Base-by-base conservation (phyloP, 2,888 invertebrate genomes). In the Xestia rhomboidea region DNA sequence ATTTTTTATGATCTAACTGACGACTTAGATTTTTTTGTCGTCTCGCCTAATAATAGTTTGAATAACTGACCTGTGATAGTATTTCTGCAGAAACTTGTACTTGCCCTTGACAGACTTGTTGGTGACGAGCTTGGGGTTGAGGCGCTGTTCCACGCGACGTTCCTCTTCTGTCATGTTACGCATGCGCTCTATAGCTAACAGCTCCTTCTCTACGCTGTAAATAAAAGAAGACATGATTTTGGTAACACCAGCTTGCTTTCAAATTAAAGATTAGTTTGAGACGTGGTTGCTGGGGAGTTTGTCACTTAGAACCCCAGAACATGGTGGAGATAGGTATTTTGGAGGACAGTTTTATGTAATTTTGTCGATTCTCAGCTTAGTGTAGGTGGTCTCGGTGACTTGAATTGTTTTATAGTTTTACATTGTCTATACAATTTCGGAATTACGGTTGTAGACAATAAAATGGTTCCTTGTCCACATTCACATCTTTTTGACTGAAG, bases 31-130 rank as follows among this genome's bases (percentile, higher is more conserved):
- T n/a, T n/a, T n/a, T n/a, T n/a, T n/a, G n/a, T n/a, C n/a, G n/a
- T n/a, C n/a, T n/a, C n/a, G n/a, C n/a, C n/a, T n/a, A n/a, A n/a
- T n/a, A n/a, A n/a, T n/a, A n/a, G n/a, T n/a, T n/a, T n/a, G 15
- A 60, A 60, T 30, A 60, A 60, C 54, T 24, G 82, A 96, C 97
- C 97, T 98, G 97, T 99, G 99, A 94, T 99, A 99, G 95, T 99
- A 99, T 93, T 99, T 99, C 96, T 99, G 99, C 88, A 99, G 96
- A 96, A 99, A 99, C 95, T 99, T 99, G 97, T 99, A 99, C 97
- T 99, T 99, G 81, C 99, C 99, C 95, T 99, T 99, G 73, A 98
- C 97, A 0, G 99, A 98, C 94, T 99, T 99, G 96, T 99, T 99
- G 10, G 99, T 99, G 80, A 99, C 97, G 24, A 97, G 92, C 95